These are phyloP conservation scores for Sipha maydis DNA, from an alignment of 2,888 invertebrate species.

Conservation along the genomic window DNA sequence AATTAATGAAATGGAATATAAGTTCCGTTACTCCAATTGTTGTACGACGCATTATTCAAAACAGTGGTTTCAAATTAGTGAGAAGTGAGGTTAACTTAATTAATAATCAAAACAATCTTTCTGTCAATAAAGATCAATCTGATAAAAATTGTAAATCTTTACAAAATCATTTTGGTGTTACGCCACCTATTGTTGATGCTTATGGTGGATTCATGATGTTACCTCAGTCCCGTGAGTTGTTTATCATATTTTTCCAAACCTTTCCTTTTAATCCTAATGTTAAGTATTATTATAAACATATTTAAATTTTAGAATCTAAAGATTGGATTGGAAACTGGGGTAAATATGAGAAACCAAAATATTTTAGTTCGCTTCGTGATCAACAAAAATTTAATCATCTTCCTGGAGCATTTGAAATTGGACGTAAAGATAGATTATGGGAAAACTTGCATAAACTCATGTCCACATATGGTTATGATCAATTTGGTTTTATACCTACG, in stretches of 20 bases:
- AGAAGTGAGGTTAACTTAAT: conserved; percentile 74
- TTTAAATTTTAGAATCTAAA: conserved; percentile 76
- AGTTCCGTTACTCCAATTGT: conserved; percentile 94
- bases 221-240: not conserved
- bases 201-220: conserved; percentile 23
- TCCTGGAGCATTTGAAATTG: conserved; percentile 97
- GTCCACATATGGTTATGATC: conserved; percentile 73
- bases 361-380: conserved; percentile 85
- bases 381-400: conserved; percentile 98
- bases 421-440: conserved; percentile 95
- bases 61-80: conserved; percentile 86
- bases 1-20: conserved; percentile 91
- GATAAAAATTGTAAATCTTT: not conserved
- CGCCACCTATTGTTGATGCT: not conserved
- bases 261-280: not conserved
- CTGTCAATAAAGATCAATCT: conserved; percentile 6
- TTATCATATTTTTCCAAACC: not conserved
- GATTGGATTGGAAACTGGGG: conserved; percentile 98
- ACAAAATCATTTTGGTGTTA: conserved; percentile 15
- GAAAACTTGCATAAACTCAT: conserved; percentile 79
- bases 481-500: conserved; percentile 92
- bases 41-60: conserved; percentile 84
- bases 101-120: not conserved
- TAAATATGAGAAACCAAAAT: conserved; percentile 93
- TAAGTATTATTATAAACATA: not conserved